Evolutionary conservation across 1,140 invertebrate genomes (phyloP).

Genomic region (Caenorhabditis elegans): DNA sequence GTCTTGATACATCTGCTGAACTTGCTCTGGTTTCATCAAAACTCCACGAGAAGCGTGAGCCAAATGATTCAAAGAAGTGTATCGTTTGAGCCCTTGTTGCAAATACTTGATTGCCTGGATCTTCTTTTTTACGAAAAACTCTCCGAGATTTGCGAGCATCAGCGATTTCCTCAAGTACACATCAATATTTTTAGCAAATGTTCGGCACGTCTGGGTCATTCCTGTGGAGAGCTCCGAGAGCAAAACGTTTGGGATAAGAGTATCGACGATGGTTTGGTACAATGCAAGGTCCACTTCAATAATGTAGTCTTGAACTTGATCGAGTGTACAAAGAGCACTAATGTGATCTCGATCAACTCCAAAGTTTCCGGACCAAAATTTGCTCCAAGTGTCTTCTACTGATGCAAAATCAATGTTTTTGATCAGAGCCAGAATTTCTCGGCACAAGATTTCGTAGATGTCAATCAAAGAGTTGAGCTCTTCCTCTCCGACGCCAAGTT

Average conservation of each 20-base stretch:
- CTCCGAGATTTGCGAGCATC: slow-evolving; percentile 72
- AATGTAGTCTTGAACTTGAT: slow-evolving; percentile 75
- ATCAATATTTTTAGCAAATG: slow-evolving; percentile 88
- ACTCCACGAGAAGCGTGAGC: slow-evolving; percentile 93
- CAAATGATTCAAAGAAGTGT: slow-evolving; percentile 96
- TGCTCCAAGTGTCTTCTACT: slow-evolving; percentile 43
- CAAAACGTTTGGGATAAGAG: slow-evolving; percentile 36
- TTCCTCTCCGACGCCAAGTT: neutral
- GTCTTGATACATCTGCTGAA: slow-evolving; percentile 93
- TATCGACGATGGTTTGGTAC: slow-evolving; percentile 85
- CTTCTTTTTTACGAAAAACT: slow-evolving; percentile 29
- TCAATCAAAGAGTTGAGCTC: neutral
- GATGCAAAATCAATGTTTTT: slow-evolving; percentile 25
- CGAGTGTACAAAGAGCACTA: slow-evolving; percentile 71
- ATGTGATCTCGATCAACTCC: slow-evolving; percentile 69
- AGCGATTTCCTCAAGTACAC: slow-evolving; percentile 83
- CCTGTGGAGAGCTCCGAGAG: slow-evolving; percentile 8
- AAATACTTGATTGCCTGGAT: slow-evolving; percentile 37
- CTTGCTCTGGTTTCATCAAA: slow-evolving; percentile 90
- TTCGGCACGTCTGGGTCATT: slow-evolving; percentile 75
- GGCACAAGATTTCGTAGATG: neutral
- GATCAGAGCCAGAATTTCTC: slow-evolving; percentile 43
- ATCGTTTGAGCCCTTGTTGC: slow-evolving; percentile 70
- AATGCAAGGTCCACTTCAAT: slow-evolving; percentile 84
- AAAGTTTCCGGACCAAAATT: slow-evolving; percentile 45